Percentiles rank a stretch among this genome's conserved stretches.
Conservation (phyloP, 2,888 invertebrate genomes). For the Limnephilus marmoratus region DNA sequence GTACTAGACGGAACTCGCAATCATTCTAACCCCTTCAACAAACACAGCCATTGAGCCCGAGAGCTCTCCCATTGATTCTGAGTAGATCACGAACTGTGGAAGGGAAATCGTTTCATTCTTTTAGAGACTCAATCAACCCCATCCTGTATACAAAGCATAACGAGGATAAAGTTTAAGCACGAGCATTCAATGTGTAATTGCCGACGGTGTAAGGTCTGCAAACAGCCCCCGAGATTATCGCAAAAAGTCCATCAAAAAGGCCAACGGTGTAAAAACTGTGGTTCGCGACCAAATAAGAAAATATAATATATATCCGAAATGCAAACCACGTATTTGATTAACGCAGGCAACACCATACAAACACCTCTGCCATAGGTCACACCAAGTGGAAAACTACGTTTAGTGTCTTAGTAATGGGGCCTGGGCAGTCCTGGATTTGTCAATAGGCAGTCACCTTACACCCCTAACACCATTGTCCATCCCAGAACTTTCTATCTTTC, state of each 20-base stretch:
- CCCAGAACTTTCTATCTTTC: no score
- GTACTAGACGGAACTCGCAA: neutral
- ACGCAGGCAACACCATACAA: no score
- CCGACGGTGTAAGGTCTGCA: constrained; percentile 33
- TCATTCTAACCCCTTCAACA: neutral
- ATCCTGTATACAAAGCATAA: constrained; percentile 5
- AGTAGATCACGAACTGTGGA: neutral
- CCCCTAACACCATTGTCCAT: no score
- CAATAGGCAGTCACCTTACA: no score
- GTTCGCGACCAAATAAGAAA: neutral
- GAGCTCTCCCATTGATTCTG: neutral
- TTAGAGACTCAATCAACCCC: constrained; percentile 33
- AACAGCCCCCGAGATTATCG: constrained; percentile 45
- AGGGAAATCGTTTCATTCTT: neutral
- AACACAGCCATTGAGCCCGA: neutral
- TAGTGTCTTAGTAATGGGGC: no score
- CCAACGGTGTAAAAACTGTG: neutral
- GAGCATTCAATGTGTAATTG: constrained; percentile 50
- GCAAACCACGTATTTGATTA: no score
- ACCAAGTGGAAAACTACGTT: no score
- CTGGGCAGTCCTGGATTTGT: no score
- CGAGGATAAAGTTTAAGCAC: constrained; percentile 41
- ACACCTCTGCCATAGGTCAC: no score
- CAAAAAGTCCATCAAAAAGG: constrained; percentile 15
- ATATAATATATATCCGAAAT: neutral